Conservation (phyloP, 2,113 vertebrate species). For the Gyps fulvus region DNA sequence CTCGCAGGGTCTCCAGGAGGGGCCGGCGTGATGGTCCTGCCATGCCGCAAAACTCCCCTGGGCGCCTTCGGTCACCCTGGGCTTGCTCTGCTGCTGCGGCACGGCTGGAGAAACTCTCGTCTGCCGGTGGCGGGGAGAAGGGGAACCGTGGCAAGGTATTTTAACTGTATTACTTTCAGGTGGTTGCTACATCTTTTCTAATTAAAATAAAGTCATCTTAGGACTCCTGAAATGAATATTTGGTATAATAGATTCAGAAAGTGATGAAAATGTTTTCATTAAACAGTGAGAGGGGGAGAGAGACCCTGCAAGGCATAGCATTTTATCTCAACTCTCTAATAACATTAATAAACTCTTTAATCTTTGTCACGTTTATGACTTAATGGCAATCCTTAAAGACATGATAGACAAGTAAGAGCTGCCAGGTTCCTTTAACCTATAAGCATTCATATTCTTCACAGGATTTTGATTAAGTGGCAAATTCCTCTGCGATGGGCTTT, state of each 20-base stretch:
- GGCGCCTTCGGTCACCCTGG: rapidly evolving
- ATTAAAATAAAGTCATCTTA: slow-evolving; percentile 76
- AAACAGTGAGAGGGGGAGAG: slow-evolving; percentile 63
- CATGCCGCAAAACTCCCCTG: not conserved
- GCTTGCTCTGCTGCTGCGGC: rapidly evolving
- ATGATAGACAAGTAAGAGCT: slow-evolving; percentile 63
- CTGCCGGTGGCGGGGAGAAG: rapidly evolving
- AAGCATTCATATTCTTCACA: not conserved
- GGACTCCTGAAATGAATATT: slow-evolving; percentile 72
- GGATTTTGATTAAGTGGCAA: slow-evolving; percentile 29
- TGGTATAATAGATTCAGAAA: slow-evolving; percentile 72
- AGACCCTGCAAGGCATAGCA: slow-evolving; percentile 76
- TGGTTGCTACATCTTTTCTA: slow-evolving; percentile 67
- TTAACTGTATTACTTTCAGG: slow-evolving; percentile 63
- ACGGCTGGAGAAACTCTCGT: not conserved
- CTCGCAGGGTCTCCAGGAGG: not conserved
- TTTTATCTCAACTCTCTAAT: slow-evolving; percentile 77
- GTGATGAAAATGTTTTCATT: slow-evolving; percentile 81
- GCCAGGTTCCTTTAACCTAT: slow-evolving; percentile 57
- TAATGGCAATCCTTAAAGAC: slow-evolving; percentile 74
- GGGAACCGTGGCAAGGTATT: not conserved
- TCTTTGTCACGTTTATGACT: slow-evolving; percentile 76
- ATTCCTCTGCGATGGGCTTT: not conserved
- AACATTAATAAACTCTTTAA: slow-evolving; percentile 81
- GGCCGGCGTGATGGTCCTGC: rapidly evolving